These are phyloP conservation scores for Stomatorhinus walkeri DNA, from an alignment of 2,797 vertebrate species.

Conservation along the genomic window DNA sequence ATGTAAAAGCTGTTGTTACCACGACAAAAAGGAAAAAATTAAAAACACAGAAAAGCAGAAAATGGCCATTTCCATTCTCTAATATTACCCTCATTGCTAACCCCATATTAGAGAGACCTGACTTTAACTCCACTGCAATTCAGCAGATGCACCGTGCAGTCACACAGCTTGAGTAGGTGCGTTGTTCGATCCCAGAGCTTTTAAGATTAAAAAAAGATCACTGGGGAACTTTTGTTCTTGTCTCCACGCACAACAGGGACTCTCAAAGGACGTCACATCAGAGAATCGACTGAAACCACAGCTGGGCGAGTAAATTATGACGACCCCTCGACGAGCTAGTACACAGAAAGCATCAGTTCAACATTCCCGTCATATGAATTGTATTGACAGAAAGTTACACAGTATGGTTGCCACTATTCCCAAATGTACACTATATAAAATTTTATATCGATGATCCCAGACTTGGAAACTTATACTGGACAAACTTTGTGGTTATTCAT, in stretches of 20 bases:
- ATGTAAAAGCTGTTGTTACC: background rate
- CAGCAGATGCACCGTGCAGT: background rate
- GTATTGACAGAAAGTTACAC: background rate
- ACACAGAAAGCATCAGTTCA: background rate
- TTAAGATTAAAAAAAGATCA: background rate
- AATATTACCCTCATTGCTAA: background rate
- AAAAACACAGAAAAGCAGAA: background rate
- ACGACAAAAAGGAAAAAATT: background rate
- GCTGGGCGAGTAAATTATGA: background rate
- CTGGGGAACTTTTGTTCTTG: background rate
- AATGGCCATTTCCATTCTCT: background rate
- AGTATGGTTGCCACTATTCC: background rate
- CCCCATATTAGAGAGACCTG: background rate
- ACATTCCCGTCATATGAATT: background rate
- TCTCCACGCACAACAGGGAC: background rate
- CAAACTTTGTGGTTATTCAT: background rate
- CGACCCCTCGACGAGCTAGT: background rate
- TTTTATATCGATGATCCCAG: background rate
- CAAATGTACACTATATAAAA: background rate
- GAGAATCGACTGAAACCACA: background rate
- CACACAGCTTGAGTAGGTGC: background rate
- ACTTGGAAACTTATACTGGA: background rate
- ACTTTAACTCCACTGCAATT: background rate
- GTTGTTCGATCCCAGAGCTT: background rate
- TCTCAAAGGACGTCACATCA: background rate